These are phyloP conservation scores for Torymus texanus DNA, from an alignment of 2,888 invertebrate species.

Conservation along the genomic window DNA sequence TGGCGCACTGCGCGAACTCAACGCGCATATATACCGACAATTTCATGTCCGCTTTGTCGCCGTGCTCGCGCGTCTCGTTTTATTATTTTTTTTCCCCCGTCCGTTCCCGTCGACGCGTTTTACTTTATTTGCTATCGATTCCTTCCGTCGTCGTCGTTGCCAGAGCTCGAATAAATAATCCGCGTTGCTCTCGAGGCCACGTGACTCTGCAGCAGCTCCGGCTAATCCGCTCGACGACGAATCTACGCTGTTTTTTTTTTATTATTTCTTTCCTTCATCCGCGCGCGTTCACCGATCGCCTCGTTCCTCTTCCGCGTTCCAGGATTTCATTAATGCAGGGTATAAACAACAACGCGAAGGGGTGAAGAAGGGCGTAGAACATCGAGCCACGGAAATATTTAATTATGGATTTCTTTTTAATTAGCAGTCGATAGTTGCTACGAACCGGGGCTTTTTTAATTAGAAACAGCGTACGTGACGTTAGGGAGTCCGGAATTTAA, in stretches of 20 bases:
- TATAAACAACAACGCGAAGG: too few species aligned
- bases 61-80: background rate
- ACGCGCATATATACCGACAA: background rate
- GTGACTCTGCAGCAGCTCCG: background rate
- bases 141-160: background rate
- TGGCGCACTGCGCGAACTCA: too few species aligned
- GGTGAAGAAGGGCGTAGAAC: too few species aligned
- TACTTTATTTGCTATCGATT: conserved; percentile 30
- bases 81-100: background rate
- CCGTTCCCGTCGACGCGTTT: background rate
- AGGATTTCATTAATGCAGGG: too few species aligned
- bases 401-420: conserved; percentile 15
- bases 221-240: conserved; percentile 28
- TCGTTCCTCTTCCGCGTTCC: conserved; percentile 3
- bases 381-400: background rate
- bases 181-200: background rate
- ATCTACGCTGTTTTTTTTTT: background rate
- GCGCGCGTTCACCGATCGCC: background rate
- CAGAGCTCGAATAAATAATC: conserved; percentile 36
- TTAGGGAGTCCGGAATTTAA: too few species aligned
- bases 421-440: background rate
- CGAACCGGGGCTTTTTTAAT: background rate
- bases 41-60: background rate
- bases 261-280: background rate
- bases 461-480: background rate